Base-by-base conservation (phyloP, 2,797 vertebrate genomes). In the Brachyrhaphis roseni region DNA sequence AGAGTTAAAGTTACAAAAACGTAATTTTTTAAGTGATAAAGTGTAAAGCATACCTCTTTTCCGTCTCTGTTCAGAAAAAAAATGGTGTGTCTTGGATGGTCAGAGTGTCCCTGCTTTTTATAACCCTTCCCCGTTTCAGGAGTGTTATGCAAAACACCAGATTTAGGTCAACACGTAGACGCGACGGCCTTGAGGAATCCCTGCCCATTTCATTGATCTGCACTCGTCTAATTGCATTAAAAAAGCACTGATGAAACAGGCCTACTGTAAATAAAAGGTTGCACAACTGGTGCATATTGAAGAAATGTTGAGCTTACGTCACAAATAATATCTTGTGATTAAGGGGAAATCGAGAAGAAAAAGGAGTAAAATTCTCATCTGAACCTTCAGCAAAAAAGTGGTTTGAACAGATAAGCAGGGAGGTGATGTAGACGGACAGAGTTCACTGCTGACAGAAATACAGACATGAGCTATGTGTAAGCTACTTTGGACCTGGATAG, bases 31-130 rank as follows among this genome's bases (percentile, higher is more conserved):
- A 5, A 72, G 3, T 64, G 46, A n/a, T 62, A 62, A 75, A 80
- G 76, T 66, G 31, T 46, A 3, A 79, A 76, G 80, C 94, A 39
- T 94, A 96, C 95, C 95, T 94, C 84, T 85, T 89, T 86, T 82
- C 75, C 2, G 82, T 87, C 51, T 86, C 87, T 84, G 62, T 86
- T 77, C 82, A 79, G 82, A 78, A 82, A 80, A 87, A 75, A 57
- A 75, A 23, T 55, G 20, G 51, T 85, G 20, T 88, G 78, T 75
- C 82, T 87, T 74, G 75, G 51, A 23, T 80, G 20, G 53, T 31
- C 41, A 34, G 5, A 15, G 5, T 53, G 72, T 49, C 70, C 71
- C 88, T 74, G 75, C 87, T 86, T 77, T 94, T 93, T 96, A 95
- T 96, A 96, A 75, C 66, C 75, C 80, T 34, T 16, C 78, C 76